Conservation (phyloP, 2,113 vertebrate species). For the Myrmecophaga tridactyla region DNA sequence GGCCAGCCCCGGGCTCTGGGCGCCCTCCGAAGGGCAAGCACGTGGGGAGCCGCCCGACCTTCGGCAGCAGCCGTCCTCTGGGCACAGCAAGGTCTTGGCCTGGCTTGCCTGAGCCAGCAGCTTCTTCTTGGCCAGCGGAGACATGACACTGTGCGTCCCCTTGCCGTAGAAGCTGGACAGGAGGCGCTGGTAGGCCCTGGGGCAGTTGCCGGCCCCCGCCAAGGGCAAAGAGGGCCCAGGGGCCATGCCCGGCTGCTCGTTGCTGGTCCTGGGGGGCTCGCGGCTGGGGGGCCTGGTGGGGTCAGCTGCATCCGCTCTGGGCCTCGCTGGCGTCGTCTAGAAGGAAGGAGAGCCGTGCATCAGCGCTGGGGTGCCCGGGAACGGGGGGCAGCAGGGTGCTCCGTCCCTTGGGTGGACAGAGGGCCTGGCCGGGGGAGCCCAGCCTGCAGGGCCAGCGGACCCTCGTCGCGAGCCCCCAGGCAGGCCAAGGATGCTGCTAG, state of each 20-base stretch:
- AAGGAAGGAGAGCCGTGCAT: neutral
- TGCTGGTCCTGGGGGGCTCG: neutral
- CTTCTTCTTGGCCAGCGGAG: slow-evolving; percentile 96
- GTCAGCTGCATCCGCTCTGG: neutral
- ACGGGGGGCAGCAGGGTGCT: too few species aligned
- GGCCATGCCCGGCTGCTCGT: neutral
- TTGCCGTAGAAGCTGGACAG: slow-evolving; percentile 81
- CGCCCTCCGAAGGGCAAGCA: neutral
- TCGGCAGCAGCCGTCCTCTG: slow-evolving; percentile 67
- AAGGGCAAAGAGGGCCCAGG: slow-evolving; percentile 28
- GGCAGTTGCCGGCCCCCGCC: slow-evolving; percentile 31
- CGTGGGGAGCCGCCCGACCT: neutral
- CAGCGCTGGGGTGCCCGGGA: neutral
- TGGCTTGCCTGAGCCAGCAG: slow-evolving; percentile 92
- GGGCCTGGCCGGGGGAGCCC: neutral
- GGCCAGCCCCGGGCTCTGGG: neutral
- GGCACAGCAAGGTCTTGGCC: slow-evolving; percentile 76
- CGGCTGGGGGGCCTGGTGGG: neutral
- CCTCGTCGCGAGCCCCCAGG: neutral
- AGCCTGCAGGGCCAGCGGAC: neutral
- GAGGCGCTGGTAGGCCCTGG: slow-evolving; percentile 81
- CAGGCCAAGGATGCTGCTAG: accelerated
- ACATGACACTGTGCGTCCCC: slow-evolving; percentile 88
- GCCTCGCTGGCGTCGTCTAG: slow-evolving; percentile 67
- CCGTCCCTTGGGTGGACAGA: neutral